Percentiles rank a stretch among this genome's conserved stretches.
phyloP scores from a whole-genome alignment of 64 coral and sea anemone species.

The Catalaphyllia jardinei region DNA sequence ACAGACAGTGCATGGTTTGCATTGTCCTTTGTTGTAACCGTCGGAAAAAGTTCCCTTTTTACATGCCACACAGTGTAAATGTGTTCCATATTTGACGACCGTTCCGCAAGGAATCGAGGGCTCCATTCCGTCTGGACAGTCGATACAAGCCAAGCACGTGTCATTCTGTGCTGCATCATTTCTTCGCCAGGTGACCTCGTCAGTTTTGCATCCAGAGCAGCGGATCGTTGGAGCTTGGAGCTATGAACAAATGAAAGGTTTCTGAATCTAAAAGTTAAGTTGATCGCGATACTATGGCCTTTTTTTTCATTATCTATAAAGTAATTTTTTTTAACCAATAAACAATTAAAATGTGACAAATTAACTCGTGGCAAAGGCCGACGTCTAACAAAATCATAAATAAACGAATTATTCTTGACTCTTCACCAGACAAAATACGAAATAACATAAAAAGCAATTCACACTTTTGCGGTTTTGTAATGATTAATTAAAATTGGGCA shows the following conservation, averaged over 20 bases:
- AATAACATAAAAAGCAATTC: too few relatives aligned
- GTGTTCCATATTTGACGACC: constrained; percentile 14
- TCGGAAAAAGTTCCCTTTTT: not conserved
- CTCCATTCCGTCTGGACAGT: constrained; percentile 24
- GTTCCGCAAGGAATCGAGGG: constrained; percentile 19
- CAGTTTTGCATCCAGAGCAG: not conserved
- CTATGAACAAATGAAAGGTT: not conserved
- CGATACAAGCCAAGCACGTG: not conserved
- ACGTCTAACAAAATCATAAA: too few relatives aligned
- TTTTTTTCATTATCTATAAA: not conserved
- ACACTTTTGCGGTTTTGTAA: too few relatives aligned
- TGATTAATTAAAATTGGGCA: too few relatives aligned
- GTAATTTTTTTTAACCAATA: too few relatives aligned
- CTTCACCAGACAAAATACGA: too few relatives aligned
- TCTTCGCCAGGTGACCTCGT: constrained; percentile 2
- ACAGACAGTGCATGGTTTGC: not conserved
- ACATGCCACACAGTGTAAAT: constrained; percentile 12
- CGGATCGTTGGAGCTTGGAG: not conserved
- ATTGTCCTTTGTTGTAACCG: not conserved
- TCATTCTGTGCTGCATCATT: not conserved
- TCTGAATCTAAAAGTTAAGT: not conserved
- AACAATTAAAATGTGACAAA: too few relatives aligned
- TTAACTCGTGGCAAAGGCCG: too few relatives aligned
- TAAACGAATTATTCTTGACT: too few relatives aligned
- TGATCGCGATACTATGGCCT: not conserved